Conservation (phyloP, 2,888 invertebrate species). For the Watsonalla binaria region DNA sequence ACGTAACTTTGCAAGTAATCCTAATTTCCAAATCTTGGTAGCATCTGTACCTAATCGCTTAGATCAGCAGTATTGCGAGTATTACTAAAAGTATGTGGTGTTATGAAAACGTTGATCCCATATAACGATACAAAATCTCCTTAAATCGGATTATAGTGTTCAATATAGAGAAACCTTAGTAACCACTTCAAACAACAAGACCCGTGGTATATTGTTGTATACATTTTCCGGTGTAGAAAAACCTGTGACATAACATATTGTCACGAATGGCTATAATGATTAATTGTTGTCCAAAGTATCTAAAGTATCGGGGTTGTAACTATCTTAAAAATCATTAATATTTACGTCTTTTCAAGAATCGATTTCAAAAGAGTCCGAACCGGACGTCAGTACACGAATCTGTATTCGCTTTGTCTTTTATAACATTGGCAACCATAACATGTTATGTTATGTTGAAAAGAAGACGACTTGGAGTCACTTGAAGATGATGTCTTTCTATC, state of each 20-base stretch:
- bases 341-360: too few relatives aligned
- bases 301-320: too few relatives aligned
- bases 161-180: conserved; percentile 41
- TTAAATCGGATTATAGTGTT: conserved; percentile 53
- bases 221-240: too few relatives aligned
- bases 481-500: not conserved
- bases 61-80: conserved; percentile 6
- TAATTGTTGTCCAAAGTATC: not conserved
- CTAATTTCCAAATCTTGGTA: not conserved
- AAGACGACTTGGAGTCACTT: not conserved
- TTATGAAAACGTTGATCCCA: conserved; percentile 2
- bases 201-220: conserved; percentile 39
- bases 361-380: too few relatives aligned
- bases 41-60: not conserved
- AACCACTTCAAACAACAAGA: conserved; percentile 33
- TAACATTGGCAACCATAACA: not conserved
- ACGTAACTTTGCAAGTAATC: not conserved
- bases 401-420: not conserved
- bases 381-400: too few relatives aligned
- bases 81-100: conserved; percentile 10
- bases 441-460: not conserved
- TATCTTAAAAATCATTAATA: too few relatives aligned
- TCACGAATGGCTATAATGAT: not conserved
- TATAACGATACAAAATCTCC: conserved; percentile 30
- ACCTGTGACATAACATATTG: not conserved